These are phyloP conservation scores for Babyrousa celebensis DNA, from an alignment of 2,797 vertebrate genomes.

Conservation along the genomic window DNA sequence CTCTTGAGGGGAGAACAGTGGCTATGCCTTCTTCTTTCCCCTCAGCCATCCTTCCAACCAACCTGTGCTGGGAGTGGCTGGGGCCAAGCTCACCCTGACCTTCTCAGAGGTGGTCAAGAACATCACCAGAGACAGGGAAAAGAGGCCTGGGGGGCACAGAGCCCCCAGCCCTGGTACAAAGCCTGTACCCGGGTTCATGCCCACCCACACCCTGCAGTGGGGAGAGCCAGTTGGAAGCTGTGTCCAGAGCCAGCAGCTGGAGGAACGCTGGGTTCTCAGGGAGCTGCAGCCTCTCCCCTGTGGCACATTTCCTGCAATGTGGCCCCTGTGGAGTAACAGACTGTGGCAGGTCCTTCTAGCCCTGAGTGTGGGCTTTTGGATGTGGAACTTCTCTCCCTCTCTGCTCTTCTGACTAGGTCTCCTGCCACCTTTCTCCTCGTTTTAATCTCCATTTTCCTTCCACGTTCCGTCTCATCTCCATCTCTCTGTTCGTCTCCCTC, in stretches of 20 bases:
- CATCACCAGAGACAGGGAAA: background rate
- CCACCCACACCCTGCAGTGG: background rate
- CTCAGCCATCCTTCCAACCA: background rate
- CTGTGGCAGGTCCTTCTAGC: background rate
- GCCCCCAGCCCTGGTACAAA: background rate
- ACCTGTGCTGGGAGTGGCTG: background rate
- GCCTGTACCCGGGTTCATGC: background rate
- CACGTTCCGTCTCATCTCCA: background rate
- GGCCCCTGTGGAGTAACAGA: background rate
- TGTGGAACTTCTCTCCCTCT: background rate
- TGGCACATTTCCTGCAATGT: background rate
- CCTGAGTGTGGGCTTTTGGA: background rate
- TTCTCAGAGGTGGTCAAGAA: background rate
- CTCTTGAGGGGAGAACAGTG: background rate
- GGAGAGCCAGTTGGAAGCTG: background rate
- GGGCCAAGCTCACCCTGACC: background rate
- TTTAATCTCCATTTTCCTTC: background rate
- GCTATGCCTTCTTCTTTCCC: background rate
- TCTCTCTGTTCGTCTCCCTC: background rate
- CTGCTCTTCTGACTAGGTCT: background rate
- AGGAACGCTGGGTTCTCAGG: background rate
- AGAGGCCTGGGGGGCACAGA: background rate
- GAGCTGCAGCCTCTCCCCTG: background rate
- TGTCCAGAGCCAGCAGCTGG: background rate
- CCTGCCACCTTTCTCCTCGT: background rate